Conservation (phyloP, 2,888 invertebrate species). For the Andrena trimmerana region DNA sequence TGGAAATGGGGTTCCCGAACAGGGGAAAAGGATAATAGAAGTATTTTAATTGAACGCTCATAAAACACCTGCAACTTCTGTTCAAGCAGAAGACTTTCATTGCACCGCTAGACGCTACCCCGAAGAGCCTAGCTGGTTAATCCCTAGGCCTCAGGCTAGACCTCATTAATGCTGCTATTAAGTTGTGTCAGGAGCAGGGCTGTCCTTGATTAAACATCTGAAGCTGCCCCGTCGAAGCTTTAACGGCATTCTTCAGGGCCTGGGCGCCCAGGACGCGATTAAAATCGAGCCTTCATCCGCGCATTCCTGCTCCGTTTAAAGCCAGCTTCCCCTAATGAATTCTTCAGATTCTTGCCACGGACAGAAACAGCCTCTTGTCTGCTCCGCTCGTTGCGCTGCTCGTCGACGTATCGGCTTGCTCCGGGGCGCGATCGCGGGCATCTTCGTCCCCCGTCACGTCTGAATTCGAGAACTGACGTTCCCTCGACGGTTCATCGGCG, state of each 20-base stretch:
- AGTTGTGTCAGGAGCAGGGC: slow-evolving; percentile 10
- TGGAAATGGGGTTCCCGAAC: no score
- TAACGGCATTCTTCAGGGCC: slow-evolving; percentile 16
- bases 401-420: neutral
- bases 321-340: slow-evolving; percentile 16
- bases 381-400: neutral
- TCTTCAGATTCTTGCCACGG: neutral
- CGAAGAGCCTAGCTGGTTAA: slow-evolving; percentile 1
- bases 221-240: slow-evolving; percentile 26
- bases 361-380: slow-evolving; percentile 1
- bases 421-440: neutral
- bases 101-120: neutral
- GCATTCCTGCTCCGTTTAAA: slow-evolving; percentile 11
- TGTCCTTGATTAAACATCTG: slow-evolving; percentile 25
- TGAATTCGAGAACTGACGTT: neutral
- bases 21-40: no score
- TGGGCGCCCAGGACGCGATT: slow-evolving; percentile 8
- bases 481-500: neutral
- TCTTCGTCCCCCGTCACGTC: neutral
- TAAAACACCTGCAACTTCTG: no score
- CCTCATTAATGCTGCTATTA: slow-evolving; percentile 19
- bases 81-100: no score
- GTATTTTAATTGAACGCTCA: no score
- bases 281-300: slow-evolving; percentile 5
- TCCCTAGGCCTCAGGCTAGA: slow-evolving; percentile 1